phyloP scores from a whole-genome alignment of 1,140 invertebrate species.

The Cotesia glomerata region DNA sequence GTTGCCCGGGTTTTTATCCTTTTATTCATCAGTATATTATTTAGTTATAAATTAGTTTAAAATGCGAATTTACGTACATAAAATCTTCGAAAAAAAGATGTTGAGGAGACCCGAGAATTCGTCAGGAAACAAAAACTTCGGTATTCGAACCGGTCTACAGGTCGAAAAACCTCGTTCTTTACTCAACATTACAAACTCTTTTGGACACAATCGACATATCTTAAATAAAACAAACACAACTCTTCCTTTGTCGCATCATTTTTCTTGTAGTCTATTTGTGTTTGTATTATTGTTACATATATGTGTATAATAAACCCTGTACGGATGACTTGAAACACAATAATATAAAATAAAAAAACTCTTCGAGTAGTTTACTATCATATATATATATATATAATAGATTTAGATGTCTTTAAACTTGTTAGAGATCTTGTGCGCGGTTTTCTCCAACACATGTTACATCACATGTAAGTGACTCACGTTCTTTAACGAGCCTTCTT shows the following conservation, averaged over 20 bases:
- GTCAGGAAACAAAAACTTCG: conserved; percentile 5
- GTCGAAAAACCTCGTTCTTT: neutral
- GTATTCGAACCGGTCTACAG: neutral
- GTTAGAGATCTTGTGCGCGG: neutral
- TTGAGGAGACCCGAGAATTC: conserved; percentile 1
- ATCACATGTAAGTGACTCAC: conserved; percentile 3
- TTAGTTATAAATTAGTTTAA: conserved; percentile 1
- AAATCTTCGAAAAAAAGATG: neutral
- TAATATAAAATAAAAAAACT: no score
- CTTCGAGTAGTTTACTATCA: no score
- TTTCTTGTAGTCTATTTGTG: no score
- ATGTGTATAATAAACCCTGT: no score
- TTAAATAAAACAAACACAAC: no score
- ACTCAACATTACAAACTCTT: neutral
- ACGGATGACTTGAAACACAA: no score
- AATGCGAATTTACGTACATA: neutral
- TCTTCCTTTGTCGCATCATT: neutral
- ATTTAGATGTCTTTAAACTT: neutral
- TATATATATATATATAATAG: no score
- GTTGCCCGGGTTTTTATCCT: no score
- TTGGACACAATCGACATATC: neutral
- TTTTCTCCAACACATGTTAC: conserved; percentile 8
- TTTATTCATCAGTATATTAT: neutral
- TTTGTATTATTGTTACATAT: no score
- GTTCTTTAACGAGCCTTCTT: no score